Percentiles rank a stretch among this genome's conserved stretches.
These are phyloP conservation scores for Sitobion miscanthi DNA, from an alignment of 1,140 invertebrate genomes.

Conservation along the genomic window DNA sequence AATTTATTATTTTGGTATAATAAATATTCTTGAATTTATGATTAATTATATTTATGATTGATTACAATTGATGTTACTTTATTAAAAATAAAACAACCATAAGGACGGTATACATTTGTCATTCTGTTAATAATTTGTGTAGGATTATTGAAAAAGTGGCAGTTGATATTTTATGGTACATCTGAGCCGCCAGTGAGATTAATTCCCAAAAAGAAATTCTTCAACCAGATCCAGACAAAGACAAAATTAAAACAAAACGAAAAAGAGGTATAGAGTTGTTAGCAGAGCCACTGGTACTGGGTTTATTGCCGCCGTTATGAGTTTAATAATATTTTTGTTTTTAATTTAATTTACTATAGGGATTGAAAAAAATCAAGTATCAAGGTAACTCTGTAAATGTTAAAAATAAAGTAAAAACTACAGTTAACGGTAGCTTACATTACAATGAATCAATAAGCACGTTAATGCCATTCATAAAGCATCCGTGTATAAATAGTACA, in stretches of 20 bases:
- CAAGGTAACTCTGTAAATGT: neutral
- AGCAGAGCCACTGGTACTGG: conserved; percentile 4
- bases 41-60: neutral
- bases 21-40: neutral
- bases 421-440: neutral
- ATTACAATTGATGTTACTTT: neutral
- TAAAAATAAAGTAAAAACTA: neutral
- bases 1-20: neutral
- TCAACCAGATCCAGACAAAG: neutral
- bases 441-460: neutral
- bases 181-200: conserved; percentile 79
- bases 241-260: conserved; percentile 33
- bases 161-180: conserved; percentile 93
- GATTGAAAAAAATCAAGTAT: neutral
- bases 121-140: neutral
- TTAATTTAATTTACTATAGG: neutral
- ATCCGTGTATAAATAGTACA: conserved; percentile 10
- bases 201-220: conserved; percentile 60
- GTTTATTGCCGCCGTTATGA: neutral
- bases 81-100: neutral
- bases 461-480: neutral
- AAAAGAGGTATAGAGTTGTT: conserved; percentile 45
- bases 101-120: neutral
- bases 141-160: conserved; percentile 88
- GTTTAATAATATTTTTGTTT: neutral